phyloP scores from a whole-genome alignment of 2,888 invertebrate species.

The Lottia scabra region DNA sequence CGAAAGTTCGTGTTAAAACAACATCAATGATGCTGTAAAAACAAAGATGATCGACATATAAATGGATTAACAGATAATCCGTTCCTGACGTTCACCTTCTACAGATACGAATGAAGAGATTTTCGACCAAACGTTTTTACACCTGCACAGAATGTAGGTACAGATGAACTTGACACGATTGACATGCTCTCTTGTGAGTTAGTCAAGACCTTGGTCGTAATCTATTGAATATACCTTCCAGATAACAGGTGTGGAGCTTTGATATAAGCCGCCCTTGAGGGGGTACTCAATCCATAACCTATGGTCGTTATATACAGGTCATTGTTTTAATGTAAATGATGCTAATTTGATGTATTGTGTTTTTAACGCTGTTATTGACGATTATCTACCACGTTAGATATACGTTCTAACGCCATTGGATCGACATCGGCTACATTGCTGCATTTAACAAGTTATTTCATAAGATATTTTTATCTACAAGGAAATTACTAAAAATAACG shows the following conservation, averaged over 20 bases:
- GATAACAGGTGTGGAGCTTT: background rate
- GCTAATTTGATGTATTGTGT: background rate
- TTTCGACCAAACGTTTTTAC: background rate
- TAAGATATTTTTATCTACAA: too few relatives aligned
- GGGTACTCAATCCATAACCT: background rate
- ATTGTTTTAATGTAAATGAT: background rate
- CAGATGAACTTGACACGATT: constrained; percentile 1
- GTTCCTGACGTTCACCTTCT: background rate
- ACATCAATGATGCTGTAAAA: too few relatives aligned
- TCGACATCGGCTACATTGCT: too few relatives aligned
- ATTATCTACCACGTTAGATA: too few relatives aligned
- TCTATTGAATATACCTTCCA: background rate
- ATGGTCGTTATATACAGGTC: background rate
- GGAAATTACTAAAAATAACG: too few relatives aligned
- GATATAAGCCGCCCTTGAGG: constrained; percentile 1
- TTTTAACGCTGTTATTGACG: too few relatives aligned
- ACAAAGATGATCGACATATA: background rate
- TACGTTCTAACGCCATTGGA: too few relatives aligned
- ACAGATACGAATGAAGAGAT: background rate
- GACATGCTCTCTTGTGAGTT: background rate
- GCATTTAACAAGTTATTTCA: too few relatives aligned
- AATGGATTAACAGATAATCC: constrained; percentile 4
- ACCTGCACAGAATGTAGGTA: background rate
- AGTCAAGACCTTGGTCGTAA: background rate
- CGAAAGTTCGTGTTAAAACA: too few relatives aligned